These are phyloP conservation scores for Calosoma granatense DNA, from an alignment of 1,140 invertebrate species.

Conservation along the genomic window DNA sequence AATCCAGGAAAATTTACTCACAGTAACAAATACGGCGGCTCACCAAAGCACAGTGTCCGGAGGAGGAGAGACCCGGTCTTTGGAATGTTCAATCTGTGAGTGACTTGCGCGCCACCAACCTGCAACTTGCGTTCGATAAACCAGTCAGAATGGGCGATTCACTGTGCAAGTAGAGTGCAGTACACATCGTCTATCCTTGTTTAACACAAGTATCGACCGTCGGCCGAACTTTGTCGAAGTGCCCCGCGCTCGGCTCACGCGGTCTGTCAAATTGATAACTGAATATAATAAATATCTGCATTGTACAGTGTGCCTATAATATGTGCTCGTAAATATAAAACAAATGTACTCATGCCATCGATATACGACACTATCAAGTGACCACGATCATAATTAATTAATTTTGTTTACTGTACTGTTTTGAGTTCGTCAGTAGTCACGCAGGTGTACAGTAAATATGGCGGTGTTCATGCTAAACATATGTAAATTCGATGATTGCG, in stretches of 20 bases:
- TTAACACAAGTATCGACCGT: neutral
- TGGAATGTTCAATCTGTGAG: conserved; percentile 53
- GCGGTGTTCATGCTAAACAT: conserved; percentile 78
- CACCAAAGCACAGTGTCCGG: conserved; percentile 51
- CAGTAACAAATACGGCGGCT: conserved; percentile 37
- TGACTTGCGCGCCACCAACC: conserved; percentile 22
- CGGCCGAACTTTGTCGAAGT: neutral
- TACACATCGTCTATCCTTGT: neutral
- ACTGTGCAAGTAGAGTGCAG: no score
- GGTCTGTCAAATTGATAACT: no score
- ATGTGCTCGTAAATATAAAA: no score
- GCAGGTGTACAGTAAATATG: conserved; percentile 42
- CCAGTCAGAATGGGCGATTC: no score
- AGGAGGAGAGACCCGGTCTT: conserved; percentile 46
- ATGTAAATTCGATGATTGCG: conserved; percentile 79
- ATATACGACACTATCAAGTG: no score
- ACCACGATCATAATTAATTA: no score
- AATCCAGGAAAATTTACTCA: conserved; percentile 33
- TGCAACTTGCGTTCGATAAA: neutral
- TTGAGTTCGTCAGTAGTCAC: conserved; percentile 1
- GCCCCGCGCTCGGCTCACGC: no score
- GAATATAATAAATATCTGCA: no score
- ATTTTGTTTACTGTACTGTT: neutral
- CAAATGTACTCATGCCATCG: no score
- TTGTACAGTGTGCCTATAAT: no score